Conservation (phyloP, 1,140 invertebrate species). For the Gryon sp. region DNA sequence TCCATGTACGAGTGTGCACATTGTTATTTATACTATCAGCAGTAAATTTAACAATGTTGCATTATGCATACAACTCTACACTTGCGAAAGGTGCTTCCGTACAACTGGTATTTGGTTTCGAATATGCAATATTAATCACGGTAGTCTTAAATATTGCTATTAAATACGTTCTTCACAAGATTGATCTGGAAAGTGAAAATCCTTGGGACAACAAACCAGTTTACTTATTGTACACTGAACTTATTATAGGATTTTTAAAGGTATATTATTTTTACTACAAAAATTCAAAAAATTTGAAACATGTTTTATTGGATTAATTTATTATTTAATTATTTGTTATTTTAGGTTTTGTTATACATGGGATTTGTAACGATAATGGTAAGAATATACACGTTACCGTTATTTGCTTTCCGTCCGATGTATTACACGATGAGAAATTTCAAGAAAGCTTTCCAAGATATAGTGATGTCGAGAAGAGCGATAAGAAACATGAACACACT, state of each 20-base stretch:
- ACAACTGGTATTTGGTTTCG: constrained; percentile 99
- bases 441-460: constrained; percentile 98
- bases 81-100: constrained; percentile 96
- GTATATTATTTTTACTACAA: constrained; percentile 51
- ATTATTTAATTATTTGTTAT: constrained; percentile 79
- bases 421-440: constrained; percentile 98
- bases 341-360: constrained; percentile 95
- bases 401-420: constrained; percentile 99
- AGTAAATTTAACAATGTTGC: constrained; percentile 94
- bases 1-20: constrained; percentile 95
- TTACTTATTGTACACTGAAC: constrained; percentile 97
- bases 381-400: constrained; percentile 96
- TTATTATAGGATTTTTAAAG: constrained; percentile 94
- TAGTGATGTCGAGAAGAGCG: constrained; percentile 96
- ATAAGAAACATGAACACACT: constrained; percentile 99
- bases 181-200: constrained; percentile 96
- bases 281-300: too few relatives aligned
- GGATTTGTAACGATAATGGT: constrained; percentile 98
- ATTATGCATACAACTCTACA: constrained; percentile 97
- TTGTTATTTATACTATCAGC: constrained; percentile 89
- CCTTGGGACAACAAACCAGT: constrained; percentile 99
- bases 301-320: too few relatives aligned
- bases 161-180: constrained; percentile 96
- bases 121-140: constrained; percentile 98
- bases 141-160: constrained; percentile 96